Evolutionary conservation across 2,113 vertebrate species (phyloP), one percentile per base, ranked within the genome.

Genomic region (Semicossyphus pulcher): DNA sequence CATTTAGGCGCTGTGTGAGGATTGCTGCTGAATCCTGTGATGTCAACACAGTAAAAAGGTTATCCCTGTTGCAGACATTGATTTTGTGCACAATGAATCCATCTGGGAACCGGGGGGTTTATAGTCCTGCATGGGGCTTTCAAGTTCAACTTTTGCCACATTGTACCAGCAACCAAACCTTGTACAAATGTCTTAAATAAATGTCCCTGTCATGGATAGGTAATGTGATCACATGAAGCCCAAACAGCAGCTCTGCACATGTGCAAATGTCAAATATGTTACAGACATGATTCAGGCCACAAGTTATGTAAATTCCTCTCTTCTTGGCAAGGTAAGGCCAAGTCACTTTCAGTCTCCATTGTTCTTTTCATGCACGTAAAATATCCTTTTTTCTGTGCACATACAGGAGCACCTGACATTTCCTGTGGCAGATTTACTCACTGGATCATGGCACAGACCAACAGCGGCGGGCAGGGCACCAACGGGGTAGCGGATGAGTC

Each of bases 371-470:
- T 7, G 11, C 20, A 76, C 39, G 45, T 48, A 48, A 74, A 64
- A 86, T 78, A 56, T 81, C 67, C 51, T 83, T 61, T 52, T 9
- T 57, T 89, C 67, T 91, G 76, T 87, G 80, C 76, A 72, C 60
- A 72, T n/a, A 71, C 81, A 90, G 89, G 86, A 86, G 87, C 79
- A 89, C 89, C 89, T 90, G 91, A 89, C 82, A 86, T 90, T 81
- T 86, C 80, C 89, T 75, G 88, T 87, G 76, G 80, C 88, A 87
- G 85, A 78, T n/a, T 71, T 86, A 80, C 86, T 73, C 64, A 88
- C 80, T 91, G 93, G 92, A 95, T 92, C 93, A 99, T 99, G 97
- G 97, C 97, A 86, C 96, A 98, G 92, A 97, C 95, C 93, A 98
- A 97, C 94, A 97, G 93, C 80, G 93, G 95, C 54, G 95, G 95